Evolutionary conservation across 2,888 invertebrate species (phyloP).

Genomic region (Phania funesta): DNA sequence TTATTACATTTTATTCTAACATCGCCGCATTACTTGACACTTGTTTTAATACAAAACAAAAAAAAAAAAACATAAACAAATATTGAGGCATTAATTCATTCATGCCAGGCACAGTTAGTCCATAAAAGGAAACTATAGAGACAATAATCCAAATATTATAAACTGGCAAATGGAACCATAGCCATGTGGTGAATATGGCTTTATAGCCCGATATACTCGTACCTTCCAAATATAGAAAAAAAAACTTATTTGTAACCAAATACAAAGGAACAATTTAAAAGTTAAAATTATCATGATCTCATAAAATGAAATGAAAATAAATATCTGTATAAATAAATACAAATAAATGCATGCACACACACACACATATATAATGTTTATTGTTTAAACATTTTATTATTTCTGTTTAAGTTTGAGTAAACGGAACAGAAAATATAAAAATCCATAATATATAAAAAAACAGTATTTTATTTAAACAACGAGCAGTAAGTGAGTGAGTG

Average conservation of each 20-base stretch:
- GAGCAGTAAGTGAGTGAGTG: slow-evolving; percentile 8
- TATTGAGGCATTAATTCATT: slow-evolving; percentile 3
- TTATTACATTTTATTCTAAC: slow-evolving; percentile 21
- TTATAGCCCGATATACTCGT: slow-evolving; percentile 30
- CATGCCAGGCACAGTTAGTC: slow-evolving; percentile 22
- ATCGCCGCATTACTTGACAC: slow-evolving; percentile 20
- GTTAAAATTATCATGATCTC: slow-evolving; percentile 56
- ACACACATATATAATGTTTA: background rate
- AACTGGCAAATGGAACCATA: slow-evolving; percentile 11
- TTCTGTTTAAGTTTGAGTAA: slow-evolving; percentile 28
- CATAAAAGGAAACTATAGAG: slow-evolving; percentile 39
- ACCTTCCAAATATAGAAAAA: slow-evolving; percentile 46
- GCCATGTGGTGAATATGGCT: slow-evolving; percentile 6
- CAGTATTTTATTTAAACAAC: slow-evolving; percentile 30
- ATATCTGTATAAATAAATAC: slow-evolving; percentile 25
- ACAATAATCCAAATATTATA: slow-evolving; percentile 20
- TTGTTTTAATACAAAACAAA: slow-evolving; percentile 27
- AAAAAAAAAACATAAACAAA: background rate
- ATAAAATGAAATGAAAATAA: slow-evolving; percentile 52
- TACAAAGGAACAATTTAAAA: slow-evolving; percentile 58
- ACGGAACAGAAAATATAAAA: slow-evolving; percentile 19
- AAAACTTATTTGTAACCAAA: slow-evolving; percentile 18
- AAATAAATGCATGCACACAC: background rate
- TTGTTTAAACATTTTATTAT: slow-evolving; percentile 10
- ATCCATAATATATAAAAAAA: background rate